Conservation (phyloP, 2,113 vertebrate genomes). For the Meles meles region DNA sequence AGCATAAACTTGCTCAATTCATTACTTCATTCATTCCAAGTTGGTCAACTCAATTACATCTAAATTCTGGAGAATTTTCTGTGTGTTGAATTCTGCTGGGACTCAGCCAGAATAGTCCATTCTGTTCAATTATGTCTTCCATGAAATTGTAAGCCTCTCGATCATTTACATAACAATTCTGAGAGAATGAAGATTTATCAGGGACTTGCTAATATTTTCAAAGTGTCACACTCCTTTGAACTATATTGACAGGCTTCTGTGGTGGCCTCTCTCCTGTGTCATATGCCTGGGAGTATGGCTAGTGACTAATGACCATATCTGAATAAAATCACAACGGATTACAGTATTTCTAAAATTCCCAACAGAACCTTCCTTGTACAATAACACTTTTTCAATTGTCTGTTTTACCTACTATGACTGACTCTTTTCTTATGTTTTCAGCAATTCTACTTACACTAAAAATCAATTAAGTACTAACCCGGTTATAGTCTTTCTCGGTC, state of each 20-base stretch:
- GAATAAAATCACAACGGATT: background rate
- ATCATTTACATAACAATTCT: background rate
- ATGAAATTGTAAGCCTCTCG: background rate
- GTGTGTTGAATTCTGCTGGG: background rate
- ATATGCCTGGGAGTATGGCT: background rate
- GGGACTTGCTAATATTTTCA: background rate
- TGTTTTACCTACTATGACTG: background rate
- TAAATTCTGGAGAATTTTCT: background rate
- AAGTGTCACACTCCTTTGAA: background rate
- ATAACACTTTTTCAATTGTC: background rate
- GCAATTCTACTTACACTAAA: background rate
- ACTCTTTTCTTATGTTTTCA: background rate
- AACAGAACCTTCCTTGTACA: background rate
- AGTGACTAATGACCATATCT: background rate
- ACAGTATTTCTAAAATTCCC: background rate
- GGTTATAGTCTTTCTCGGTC: background rate
- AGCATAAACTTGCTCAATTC: background rate
- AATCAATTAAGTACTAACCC: background rate
- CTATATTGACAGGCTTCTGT: background rate
- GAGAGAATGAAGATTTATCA: background rate
- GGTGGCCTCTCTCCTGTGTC: background rate
- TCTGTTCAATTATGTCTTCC: background rate
- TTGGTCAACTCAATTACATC: background rate
- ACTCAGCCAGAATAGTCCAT: background rate
- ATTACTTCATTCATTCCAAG: background rate